Evolutionary conservation across 2,797 vertebrate genomes (phyloP), one percentile per base, ranked within the genome.

Genomic region (Hybognathus amarus): DNA sequence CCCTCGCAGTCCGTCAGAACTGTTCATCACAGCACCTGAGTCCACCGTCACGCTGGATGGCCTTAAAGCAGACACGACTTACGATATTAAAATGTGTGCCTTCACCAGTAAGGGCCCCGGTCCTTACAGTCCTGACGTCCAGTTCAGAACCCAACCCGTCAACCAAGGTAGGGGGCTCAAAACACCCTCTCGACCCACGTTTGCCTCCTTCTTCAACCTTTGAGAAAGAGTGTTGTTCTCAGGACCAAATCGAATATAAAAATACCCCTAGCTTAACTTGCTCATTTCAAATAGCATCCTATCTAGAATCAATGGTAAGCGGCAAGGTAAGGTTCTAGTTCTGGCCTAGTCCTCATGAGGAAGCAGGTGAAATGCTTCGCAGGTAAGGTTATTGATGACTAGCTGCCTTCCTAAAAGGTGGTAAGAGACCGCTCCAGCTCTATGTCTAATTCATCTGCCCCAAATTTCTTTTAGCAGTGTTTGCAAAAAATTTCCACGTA

Each of bases 71-170:
- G 98, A 99, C 95, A 99, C 98, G 88, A 99, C 98, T 91, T 99
- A 99, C 69, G 98, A 99, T 97, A 98, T 99, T 96, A 99, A 99
- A 99, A 97, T 99, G 96, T 97, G 98, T 96, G 98, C 98, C 95
- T 97, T 98, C 93, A 98, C 97, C 96, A 98, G 96, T 97, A 98
- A 98, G 96, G 98, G 98, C 92, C 95, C 97, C 86, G 98, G 98
- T 94, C 97, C 98, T 89, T 99, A 98, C 97, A 99, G 98, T 95
- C 98, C 98, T 92, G 99, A 97, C 97, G 97, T 99, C 95, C 98
- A 99, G 95, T 98, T 99, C 96, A 98, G 98, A 95, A 99, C 98
- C 95, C 97, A 99, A 91, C 97, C 98, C 88, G 94, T 98, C 95
- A 96, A 99, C 97, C 98, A 98, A 99, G 98, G 98, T 99, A 99